Conservation (phyloP, 1,140 invertebrate species). For the Apolygus lucorum region DNA sequence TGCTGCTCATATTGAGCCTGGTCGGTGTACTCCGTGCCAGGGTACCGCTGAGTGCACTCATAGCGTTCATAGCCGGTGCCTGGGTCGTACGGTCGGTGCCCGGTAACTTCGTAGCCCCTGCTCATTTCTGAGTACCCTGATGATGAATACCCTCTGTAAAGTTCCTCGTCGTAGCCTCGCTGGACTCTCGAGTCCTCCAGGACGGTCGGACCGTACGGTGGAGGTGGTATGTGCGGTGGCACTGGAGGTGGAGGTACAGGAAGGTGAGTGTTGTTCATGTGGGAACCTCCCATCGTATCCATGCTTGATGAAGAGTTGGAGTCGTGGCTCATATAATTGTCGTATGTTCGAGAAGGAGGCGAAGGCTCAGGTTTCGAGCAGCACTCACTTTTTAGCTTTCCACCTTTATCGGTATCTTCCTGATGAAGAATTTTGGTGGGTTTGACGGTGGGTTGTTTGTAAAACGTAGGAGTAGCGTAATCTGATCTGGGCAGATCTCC, state of each 20-base stretch:
- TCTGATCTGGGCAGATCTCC: constrained; percentile 25
- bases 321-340: constrained; percentile 55
- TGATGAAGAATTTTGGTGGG: constrained; percentile 46
- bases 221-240: constrained; percentile 27
- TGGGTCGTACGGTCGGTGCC: constrained; percentile 52
- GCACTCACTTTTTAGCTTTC: constrained; percentile 16
- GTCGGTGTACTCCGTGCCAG: constrained; percentile 33
- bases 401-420: constrained; percentile 37
- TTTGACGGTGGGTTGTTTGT: constrained; percentile 42
- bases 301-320: constrained; percentile 64
- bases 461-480: constrained; percentile 31
- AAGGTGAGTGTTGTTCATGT: constrained; percentile 16
- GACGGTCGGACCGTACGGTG: constrained; percentile 24
- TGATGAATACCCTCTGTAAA: constrained; percentile 16
- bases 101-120: constrained; percentile 51
- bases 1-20: constrained; percentile 33
- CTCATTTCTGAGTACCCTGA: constrained; percentile 15
- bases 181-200: constrained; percentile 20
- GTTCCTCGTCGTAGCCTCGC: constrained; percentile 23
- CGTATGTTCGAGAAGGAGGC: constrained; percentile 40
- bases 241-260: constrained; percentile 28
- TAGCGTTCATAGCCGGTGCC: constrained; percentile 62
- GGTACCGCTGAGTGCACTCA: constrained; percentile 47
- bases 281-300: constrained; percentile 48
- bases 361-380: constrained; percentile 23